Conservation (phyloP, 2,888 invertebrate species). For the Cantharis nigra region DNA sequence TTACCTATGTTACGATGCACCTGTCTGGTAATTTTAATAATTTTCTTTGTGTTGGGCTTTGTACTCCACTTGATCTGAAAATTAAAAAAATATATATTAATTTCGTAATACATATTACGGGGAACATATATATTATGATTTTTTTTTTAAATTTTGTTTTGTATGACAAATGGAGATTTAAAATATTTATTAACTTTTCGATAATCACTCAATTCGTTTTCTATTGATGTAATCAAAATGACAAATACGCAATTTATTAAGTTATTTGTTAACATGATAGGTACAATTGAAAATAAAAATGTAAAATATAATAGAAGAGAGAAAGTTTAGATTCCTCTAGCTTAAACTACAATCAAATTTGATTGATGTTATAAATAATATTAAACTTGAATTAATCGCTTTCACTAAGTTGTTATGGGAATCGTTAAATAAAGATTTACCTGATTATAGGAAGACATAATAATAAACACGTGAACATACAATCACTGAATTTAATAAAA, state of each 20-base stretch:
- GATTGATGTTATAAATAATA: not conserved
- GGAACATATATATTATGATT: not conserved
- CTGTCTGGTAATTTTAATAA: not conserved
- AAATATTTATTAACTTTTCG: not conserved
- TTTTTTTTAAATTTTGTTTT: too few relatives aligned
- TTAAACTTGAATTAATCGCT: not conserved
- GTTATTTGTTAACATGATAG: not conserved
- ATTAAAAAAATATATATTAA: not conserved
- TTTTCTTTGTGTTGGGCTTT: not conserved
- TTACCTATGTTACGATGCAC: not conserved
- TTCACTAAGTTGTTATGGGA: not conserved
- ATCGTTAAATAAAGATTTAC: not conserved
- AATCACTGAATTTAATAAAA: not conserved
- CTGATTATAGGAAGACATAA: not conserved
- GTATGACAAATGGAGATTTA: not conserved
- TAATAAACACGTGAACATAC: not conserved
- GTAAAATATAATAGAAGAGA: not conserved
- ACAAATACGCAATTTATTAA: not conserved
- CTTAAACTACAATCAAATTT: not conserved
- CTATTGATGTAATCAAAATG: not conserved
- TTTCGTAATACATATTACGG: not conserved
- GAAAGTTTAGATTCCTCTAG: not conserved
- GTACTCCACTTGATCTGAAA: not conserved
- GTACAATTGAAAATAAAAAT: not conserved
- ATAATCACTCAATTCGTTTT: not conserved